Evolutionary conservation across 2,797 vertebrate species (phyloP).

Genomic region (Typhlichthys eigenmanni): DNA sequence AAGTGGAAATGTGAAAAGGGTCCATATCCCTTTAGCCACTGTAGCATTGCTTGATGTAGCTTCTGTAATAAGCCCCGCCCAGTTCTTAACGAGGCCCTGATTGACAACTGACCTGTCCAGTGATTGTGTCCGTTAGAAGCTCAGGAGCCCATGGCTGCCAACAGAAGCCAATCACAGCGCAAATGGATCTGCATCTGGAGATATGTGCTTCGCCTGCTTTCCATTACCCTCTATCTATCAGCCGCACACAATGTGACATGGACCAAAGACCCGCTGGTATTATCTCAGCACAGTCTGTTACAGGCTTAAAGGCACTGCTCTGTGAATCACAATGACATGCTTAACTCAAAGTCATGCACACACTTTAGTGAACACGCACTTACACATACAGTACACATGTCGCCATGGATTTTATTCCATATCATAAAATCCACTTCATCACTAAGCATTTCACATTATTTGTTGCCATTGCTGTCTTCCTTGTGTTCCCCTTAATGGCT

Average conservation of each 20-base stretch:
- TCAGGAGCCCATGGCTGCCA: conserved; percentile 43
- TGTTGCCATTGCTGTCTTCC: conserved; percentile 3
- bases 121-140: conserved; percentile 55
- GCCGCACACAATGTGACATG: conserved; percentile 63
- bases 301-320: not conserved
- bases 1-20: too few species aligned
- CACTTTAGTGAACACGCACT: too few species aligned
- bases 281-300: conserved; percentile 26
- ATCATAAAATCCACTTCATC: not conserved
- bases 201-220: conserved; percentile 67
- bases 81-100: conserved; percentile 6
- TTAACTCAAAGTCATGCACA: conserved; percentile 1
- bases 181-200: conserved; percentile 71
- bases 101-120: conserved; percentile 43
- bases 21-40: not conserved
- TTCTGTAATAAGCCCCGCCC: conserved; percentile 16
- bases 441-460: not conserved
- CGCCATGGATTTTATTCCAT: not conserved
- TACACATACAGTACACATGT: not conserved
- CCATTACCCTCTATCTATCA: conserved; percentile 61
- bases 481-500: not conserved
- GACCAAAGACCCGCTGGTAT: conserved; percentile 64
- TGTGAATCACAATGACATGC: not conserved
- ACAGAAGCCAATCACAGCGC: conserved; percentile 47
- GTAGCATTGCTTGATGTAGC: conserved; percentile 1